Conservation (phyloP, 1,140 invertebrate species). For the Lordiphosa collinella region DNA sequence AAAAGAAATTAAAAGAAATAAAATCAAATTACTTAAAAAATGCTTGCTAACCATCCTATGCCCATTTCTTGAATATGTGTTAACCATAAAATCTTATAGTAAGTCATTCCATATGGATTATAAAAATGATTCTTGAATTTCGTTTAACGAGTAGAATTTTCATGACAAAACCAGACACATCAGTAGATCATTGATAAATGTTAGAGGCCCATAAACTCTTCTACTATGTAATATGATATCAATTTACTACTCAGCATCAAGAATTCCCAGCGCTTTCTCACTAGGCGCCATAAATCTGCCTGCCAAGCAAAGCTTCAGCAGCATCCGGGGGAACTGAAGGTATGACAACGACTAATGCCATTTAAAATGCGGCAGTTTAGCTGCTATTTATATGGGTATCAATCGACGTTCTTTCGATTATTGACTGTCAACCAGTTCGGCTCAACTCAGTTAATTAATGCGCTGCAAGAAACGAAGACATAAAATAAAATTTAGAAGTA, state of each 20-base stretch:
- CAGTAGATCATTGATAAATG: constrained; percentile 8
- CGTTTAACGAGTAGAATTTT: background rate
- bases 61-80: too few species aligned
- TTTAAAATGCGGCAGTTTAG: constrained; percentile 58
- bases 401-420: constrained; percentile 47
- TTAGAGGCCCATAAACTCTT: constrained; percentile 25
- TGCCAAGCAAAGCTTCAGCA: constrained; percentile 7
- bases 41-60: too few species aligned
- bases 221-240: constrained; percentile 32
- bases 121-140: too few species aligned
- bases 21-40: too few species aligned
- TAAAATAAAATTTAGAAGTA: constrained; percentile 26
- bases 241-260: constrained; percentile 16
- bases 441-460: constrained; percentile 51
- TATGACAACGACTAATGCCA: constrained; percentile 44
- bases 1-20: too few species aligned
- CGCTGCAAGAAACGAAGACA: constrained; percentile 32
- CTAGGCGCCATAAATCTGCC: constrained; percentile 51
- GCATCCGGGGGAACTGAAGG: constrained; percentile 4
- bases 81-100: too few species aligned
- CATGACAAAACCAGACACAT: constrained; percentile 18
- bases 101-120: too few species aligned
- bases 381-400: constrained; percentile 68
- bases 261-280: constrained; percentile 48
- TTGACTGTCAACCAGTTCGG: constrained; percentile 22